These are phyloP conservation scores for Dioctria linearis DNA, from an alignment of 2,888 invertebrate genomes.

Conservation along the genomic window DNA sequence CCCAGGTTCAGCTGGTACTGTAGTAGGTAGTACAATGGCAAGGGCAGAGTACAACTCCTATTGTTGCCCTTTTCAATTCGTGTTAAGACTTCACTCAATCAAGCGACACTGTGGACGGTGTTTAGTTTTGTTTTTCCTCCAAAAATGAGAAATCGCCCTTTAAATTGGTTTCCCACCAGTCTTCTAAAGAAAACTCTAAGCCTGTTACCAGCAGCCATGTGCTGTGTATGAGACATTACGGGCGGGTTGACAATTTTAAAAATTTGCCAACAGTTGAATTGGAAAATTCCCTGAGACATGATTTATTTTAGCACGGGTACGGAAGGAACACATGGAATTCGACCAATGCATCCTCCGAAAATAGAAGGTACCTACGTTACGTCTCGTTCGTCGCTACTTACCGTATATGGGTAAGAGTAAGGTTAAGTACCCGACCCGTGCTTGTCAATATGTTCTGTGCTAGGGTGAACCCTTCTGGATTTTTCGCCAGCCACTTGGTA, in stretches of 20 bases:
- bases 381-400: neutral
- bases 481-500: neutral
- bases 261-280: slow-evolving; percentile 53
- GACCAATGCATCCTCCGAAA: neutral
- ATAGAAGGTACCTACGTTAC: neutral
- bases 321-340: slow-evolving; percentile 15
- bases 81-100: slow-evolving; percentile 34
- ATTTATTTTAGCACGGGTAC: slow-evolving; percentile 32
- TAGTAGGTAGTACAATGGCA: neutral
- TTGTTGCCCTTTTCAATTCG: slow-evolving; percentile 10
- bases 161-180: slow-evolving; percentile 32
- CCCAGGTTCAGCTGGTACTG: neutral
- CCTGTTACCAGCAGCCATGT: neutral
- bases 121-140: neutral
- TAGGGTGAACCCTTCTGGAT: slow-evolving; percentile 14
- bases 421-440: slow-evolving; percentile 13
- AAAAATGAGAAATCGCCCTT: slow-evolving; percentile 47
- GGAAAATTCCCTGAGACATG: slow-evolving; percentile 49
- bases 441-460: slow-evolving; percentile 7
- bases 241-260: slow-evolving; percentile 50
- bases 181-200: neutral
- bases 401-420: slow-evolving; percentile 1
- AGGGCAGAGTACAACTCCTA: neutral
- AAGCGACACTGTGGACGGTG: slow-evolving; percentile 38
- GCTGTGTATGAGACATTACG: neutral